Evolutionary conservation across 2,888 invertebrate genomes (phyloP).

Genomic region (Morinoia aosen): DNA sequence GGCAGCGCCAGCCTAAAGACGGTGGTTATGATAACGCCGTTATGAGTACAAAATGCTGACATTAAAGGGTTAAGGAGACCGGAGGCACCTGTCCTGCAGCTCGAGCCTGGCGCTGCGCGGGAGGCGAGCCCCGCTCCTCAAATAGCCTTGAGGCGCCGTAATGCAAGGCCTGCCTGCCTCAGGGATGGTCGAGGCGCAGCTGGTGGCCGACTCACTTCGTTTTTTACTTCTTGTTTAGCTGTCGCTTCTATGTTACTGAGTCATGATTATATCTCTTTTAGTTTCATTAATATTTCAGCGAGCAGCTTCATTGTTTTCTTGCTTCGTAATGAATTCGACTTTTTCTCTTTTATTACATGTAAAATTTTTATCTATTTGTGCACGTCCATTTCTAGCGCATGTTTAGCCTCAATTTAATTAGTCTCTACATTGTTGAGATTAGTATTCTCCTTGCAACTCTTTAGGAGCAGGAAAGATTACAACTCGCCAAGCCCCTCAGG

Average conservation of each 20-base stretch:
- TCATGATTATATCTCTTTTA: neutral
- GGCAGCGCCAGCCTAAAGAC: too few relatives aligned
- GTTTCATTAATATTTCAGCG: neutral
- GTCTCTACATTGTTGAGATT: neutral
- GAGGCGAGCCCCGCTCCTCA: neutral
- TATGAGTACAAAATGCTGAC: too few relatives aligned
- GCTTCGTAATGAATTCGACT: neutral
- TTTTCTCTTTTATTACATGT: neutral
- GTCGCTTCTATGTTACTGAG: neutral
- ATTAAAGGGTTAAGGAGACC: too few relatives aligned
- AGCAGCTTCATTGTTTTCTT: neutral
- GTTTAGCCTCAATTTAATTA: neutral
- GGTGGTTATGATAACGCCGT: too few relatives aligned
- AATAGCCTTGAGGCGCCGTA: conserved; percentile 2
- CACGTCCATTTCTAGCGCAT: neutral
- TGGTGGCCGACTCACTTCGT: neutral
- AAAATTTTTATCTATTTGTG: neutral
- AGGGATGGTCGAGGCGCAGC: neutral
- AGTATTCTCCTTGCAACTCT: neutral
- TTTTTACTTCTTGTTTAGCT: neutral
- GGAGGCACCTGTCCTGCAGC: too few relatives aligned
- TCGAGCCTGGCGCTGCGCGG: neutral
- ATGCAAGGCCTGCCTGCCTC: neutral
- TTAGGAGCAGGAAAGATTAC: too few relatives aligned
- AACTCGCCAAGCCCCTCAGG: too few relatives aligned